Evolutionary conservation across 2,113 vertebrate species (phyloP).

Genomic region (Nycticorax nycticorax): DNA sequence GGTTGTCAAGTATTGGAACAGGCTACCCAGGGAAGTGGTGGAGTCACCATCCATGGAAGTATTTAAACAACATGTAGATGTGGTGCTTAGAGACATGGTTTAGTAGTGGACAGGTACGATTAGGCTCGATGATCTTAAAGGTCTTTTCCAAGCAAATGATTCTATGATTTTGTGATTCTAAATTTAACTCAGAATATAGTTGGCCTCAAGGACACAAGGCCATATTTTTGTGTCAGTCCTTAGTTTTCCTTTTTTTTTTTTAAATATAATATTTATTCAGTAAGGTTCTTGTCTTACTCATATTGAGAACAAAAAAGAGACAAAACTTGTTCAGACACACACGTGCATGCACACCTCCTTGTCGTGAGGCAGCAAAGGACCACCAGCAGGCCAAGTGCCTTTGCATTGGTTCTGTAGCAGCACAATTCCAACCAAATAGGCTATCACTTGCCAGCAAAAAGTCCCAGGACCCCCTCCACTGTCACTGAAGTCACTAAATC

Average conservation of each 20-base stretch:
- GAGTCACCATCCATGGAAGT: too few relatives aligned
- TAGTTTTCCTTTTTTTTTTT: background rate
- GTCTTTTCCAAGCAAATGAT: too few relatives aligned
- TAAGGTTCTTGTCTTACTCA: background rate
- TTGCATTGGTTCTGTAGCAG: background rate
- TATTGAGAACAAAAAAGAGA: background rate
- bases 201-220: background rate
- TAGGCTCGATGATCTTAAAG: too few relatives aligned
- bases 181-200: background rate
- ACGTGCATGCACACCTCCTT: rapidly evolving
- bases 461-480: background rate
- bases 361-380: background rate
- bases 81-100: too few relatives aligned
- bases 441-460: background rate
- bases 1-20: too few relatives aligned
- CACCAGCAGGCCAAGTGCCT: background rate
- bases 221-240: background rate
- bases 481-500: background rate
- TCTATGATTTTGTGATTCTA: too few relatives aligned
- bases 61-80: too few relatives aligned
- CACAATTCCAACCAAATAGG: background rate
- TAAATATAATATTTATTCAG: background rate
- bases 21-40: too few relatives aligned
- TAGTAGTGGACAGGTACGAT: too few relatives aligned
- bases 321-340: background rate